Evolutionary conservation across 2,888 invertebrate genomes (phyloP).

Genomic region (Tenodera sinensis): DNA sequence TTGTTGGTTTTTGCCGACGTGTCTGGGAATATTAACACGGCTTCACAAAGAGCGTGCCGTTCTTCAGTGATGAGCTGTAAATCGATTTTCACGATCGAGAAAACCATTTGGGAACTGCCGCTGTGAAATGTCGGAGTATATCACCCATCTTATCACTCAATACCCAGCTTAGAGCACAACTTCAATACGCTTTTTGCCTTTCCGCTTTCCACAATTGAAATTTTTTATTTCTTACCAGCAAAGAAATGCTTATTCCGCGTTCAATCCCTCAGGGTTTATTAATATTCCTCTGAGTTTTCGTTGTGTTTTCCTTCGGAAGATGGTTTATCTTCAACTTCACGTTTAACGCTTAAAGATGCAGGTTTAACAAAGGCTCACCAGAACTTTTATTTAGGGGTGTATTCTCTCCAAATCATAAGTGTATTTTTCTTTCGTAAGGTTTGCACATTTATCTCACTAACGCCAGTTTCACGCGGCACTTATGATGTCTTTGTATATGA

Average conservation of each 20-base stretch:
- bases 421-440: no score
- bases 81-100: neutral
- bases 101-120: neutral
- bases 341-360: no score
- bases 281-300: neutral
- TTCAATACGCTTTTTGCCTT: neutral
- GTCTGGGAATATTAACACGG: neutral
- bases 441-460: no score
- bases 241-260: neutral
- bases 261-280: neutral
- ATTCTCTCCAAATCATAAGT: no score
- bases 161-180: neutral
- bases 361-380: no score
- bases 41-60: neutral
- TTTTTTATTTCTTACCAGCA: neutral
- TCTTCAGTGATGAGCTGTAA: neutral
- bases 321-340: no score
- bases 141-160: neutral
- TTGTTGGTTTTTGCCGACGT: neutral
- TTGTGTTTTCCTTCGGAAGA: no score
- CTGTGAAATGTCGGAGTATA: neutral
- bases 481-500: no score
- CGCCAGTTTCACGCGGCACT: no score
- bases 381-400: no score
- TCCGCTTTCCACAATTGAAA: neutral